Conservation (phyloP, 2,888 invertebrate genomes). For the Diadegma fenestrale region DNA sequence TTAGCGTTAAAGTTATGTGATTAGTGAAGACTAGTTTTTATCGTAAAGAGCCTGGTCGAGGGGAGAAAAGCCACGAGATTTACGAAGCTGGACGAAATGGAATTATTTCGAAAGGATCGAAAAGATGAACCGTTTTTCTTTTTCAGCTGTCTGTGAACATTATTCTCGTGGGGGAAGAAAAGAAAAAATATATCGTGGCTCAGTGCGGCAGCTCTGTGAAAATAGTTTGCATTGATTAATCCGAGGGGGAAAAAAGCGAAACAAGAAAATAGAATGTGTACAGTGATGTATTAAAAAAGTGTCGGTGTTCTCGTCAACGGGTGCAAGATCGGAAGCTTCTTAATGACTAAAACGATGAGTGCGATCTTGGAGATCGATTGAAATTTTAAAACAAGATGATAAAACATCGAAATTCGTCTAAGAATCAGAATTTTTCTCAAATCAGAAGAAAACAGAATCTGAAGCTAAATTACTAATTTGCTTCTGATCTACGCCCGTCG, state of each 20-base stretch:
- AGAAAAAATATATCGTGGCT: conserved; percentile 49
- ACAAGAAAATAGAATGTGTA: conserved; percentile 77
- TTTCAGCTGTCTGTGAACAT: conserved; percentile 21
- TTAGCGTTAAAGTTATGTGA: conserved; percentile 32
- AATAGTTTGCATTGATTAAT: conserved; percentile 49
- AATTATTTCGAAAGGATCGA: conserved; percentile 22
- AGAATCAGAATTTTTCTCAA: not conserved
- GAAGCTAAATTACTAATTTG: conserved; percentile 34
- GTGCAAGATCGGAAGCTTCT: conserved; percentile 71
- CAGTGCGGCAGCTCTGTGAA: conserved; percentile 65
- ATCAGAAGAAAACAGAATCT: conserved; percentile 10
- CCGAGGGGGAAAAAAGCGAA: conserved; percentile 43
- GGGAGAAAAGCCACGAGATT: conserved; percentile 21
- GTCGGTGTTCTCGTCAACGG: conserved; percentile 80
- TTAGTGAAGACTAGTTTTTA: conserved; percentile 56
- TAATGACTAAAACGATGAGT: not conserved
- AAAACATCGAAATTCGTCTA: conserved; percentile 1
- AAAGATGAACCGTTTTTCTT: not conserved
- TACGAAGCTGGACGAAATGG: not conserved
- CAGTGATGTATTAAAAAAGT: conserved; percentile 83
- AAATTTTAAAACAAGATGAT: conserved; percentile 5
- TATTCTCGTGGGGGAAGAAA: not conserved
- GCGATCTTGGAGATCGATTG: not conserved
- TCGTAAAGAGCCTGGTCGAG: conserved; percentile 30
- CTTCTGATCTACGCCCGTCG: conserved; percentile 74